These are phyloP conservation scores for Mionectes olivaceus DNA, from an alignment of 2,797 vertebrate genomes.

Conservation along the genomic window DNA sequence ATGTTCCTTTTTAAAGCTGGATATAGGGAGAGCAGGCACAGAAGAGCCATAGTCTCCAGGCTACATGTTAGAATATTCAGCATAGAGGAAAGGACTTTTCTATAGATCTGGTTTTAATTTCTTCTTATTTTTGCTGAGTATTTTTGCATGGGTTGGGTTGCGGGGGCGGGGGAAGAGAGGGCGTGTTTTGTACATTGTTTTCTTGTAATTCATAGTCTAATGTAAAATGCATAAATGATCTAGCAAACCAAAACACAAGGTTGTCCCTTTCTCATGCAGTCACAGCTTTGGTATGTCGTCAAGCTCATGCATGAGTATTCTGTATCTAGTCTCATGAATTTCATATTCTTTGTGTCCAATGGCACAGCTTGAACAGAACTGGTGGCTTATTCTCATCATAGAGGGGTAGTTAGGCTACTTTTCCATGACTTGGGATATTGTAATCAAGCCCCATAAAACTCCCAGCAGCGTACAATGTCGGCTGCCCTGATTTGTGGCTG, in stretches of 20 bases:
- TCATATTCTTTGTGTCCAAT: conserved; percentile 61
- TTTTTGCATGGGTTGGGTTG: background rate
- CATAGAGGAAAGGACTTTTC: background rate
- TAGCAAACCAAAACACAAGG: background rate
- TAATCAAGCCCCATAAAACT: conserved; percentile 68
- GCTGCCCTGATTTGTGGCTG: conserved; percentile 58
- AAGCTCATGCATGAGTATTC: conserved; percentile 26
- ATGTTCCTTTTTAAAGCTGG: background rate
- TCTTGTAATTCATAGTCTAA: conserved; percentile 8
- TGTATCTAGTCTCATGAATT: conserved; percentile 72
- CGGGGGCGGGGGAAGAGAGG: too few relatives aligned
- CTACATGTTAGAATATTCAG: background rate
- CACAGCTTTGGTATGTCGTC: conserved; percentile 48
- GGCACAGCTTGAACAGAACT: conserved; percentile 70
- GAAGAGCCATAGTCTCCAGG: background rate
- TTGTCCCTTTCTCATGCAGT: conserved; percentile 57
- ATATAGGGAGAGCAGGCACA: background rate
- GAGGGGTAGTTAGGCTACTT: conserved; percentile 56
- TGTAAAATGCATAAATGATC: conserved; percentile 22
- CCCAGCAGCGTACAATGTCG: conserved; percentile 1
- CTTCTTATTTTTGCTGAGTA: background rate
- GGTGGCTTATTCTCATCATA: conserved; percentile 69
- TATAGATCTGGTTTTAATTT: background rate
- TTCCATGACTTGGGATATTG: conserved; percentile 62
- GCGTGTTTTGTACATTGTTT: background rate